These are phyloP conservation scores for Stegodyphus dumicola DNA, from an alignment of 1,140 invertebrate genomes.

Conservation along the genomic window DNA sequence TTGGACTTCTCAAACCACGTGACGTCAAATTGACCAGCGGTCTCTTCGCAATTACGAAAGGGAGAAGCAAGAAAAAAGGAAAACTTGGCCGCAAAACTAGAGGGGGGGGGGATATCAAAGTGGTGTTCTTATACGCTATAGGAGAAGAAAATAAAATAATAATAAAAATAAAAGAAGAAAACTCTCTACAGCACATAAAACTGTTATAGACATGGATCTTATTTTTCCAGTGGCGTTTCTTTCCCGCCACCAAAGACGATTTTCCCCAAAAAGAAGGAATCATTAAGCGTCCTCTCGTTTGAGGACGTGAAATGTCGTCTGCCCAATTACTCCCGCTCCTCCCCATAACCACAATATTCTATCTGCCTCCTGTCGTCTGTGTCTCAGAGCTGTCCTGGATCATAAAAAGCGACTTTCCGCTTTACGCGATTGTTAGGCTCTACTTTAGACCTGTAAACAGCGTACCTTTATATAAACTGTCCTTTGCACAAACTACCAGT, in stretches of 20 bases:
- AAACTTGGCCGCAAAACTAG: neutral
- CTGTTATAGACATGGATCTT: constrained; percentile 8
- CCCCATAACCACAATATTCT: too few relatives aligned
- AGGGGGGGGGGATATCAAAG: neutral
- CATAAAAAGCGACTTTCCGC: too few relatives aligned
- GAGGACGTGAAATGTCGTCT: constrained; percentile 40
- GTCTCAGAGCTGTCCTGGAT: too few relatives aligned
- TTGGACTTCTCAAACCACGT: constrained; percentile 17
- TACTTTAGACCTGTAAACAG: too few relatives aligned
- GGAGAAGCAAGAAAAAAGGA: neutral
- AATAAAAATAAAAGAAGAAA: neutral
- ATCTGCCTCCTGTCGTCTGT: too few relatives aligned
- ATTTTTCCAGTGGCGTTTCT: neutral
- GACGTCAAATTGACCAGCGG: constrained; percentile 19
- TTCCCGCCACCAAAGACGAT: constrained; percentile 26
- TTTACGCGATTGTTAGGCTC: too few relatives aligned
- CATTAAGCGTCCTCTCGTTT: constrained; percentile 37
- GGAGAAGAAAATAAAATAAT: neutral
- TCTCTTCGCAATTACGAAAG: constrained; percentile 11
- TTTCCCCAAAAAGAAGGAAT: constrained; percentile 25
- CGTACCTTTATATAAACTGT: too few relatives aligned
- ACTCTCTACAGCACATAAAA: neutral
- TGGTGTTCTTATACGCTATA: neutral
- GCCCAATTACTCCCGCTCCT: constrained; percentile 24
- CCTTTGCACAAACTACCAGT: too few relatives aligned